These are phyloP conservation scores for Leptinotarsa defecta DNA, from an alignment of 1,140 invertebrate genomes.

Conservation along the genomic window DNA sequence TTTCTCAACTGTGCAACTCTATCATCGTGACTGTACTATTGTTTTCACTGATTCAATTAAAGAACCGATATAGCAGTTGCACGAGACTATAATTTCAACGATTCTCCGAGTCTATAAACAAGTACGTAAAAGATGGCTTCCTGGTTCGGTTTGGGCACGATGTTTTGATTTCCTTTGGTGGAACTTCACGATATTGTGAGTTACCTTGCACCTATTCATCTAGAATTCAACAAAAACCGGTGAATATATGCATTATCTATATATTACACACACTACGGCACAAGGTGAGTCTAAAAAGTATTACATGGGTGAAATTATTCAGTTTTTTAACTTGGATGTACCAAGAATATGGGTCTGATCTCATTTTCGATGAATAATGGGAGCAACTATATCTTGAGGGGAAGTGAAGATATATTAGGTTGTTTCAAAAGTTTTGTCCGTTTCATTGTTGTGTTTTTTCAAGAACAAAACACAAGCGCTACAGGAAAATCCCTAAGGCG, in stretches of 20 bases:
- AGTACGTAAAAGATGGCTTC: conserved; percentile 18
- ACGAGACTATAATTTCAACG: conserved; percentile 23
- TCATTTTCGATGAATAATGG: too few species aligned
- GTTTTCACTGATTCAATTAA: conserved; percentile 18
- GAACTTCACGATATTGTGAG: conserved; percentile 18
- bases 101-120: conserved; percentile 22
- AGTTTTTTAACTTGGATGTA: too few species aligned
- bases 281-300: not conserved
- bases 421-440: too few species aligned
- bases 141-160: conserved; percentile 22
- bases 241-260: not conserved
- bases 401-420: too few species aligned
- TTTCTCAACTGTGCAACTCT: too few species aligned
- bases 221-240: not conserved
- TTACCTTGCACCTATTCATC: conserved; percentile 8
- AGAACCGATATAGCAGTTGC: conserved; percentile 21
- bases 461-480: too few species aligned
- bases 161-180: conserved; percentile 23
- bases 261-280: not conserved
- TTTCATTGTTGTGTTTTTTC: too few species aligned
- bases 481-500: too few species aligned
- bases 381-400: too few species aligned
- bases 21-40: conserved; percentile 3
- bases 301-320: not conserved
- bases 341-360: too few species aligned